phyloP scores from a whole-genome alignment of 2,797 vertebrate genomes.

The Falco biarmicus region DNA sequence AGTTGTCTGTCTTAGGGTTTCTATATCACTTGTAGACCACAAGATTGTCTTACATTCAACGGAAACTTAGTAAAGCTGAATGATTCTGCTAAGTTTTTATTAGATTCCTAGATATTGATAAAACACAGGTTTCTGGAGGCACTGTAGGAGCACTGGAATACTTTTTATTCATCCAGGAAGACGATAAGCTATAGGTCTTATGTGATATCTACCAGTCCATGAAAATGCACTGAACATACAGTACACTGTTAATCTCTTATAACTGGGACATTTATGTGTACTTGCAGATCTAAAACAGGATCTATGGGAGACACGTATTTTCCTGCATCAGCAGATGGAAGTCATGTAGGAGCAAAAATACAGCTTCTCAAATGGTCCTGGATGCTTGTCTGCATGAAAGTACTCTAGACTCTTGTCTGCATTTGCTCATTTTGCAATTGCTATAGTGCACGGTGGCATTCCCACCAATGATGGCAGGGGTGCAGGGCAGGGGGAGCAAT shows the following conservation, averaged over 20 bases:
- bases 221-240: background rate
- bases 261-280: background rate
- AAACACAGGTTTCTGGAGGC: background rate
- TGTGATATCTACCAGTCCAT: background rate
- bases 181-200: background rate
- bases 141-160: background rate
- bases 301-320: fast-evolving
- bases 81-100: background rate
- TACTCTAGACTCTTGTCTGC: background rate
- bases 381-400: background rate
- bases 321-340: background rate
- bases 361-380: background rate
- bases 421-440: background rate
- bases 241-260: background rate
- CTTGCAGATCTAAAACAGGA: background rate
- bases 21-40: background rate
- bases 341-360: background rate
- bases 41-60: background rate
- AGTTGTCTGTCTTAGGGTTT: background rate
- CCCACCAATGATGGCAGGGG: background rate
- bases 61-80: background rate
- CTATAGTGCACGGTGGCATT: background rate
- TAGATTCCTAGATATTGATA: background rate
- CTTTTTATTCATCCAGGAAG: background rate
- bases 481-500: background rate